Evolutionary conservation across 2,888 invertebrate species (phyloP), one percentile per base, ranked within the genome.

Genomic region (Perizoma flavofasciatum): DNA sequence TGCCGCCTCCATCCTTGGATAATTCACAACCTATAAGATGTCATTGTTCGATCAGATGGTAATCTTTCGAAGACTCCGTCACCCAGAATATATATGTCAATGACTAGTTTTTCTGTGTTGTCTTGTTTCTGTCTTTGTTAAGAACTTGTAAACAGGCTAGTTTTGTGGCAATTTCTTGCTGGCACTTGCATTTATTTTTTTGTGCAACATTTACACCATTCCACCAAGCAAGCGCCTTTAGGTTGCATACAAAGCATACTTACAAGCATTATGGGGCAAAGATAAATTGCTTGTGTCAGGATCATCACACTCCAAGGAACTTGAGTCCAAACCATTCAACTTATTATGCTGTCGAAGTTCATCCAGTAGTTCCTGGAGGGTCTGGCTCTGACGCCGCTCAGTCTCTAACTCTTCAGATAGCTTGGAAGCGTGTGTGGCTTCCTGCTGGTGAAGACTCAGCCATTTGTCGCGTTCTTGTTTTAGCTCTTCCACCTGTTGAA

Each of bases 241-340:
- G 22, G 22, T 22, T 22, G 3, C 22, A 22, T 22, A 22, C 37
- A 37, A 37, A 37, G 7, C 6, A 37, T 7, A 44, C 89, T 83
- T 72, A 91, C 91, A 89, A 5, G 78, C 57, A 72, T 89, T 89
- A 53, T 85, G 84, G 10, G 70, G 79, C 37, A 85, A 56, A 0
- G 86, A 86, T 1, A 78, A 82, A 5, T 82, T 67, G 61, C 88
- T 90, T 0, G 83, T 68, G 66, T 91, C 86, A 8, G 81, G 79
- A 55, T 92, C 89, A 59, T 92, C 92, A 60, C 90, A 89, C 70
- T 91, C 92, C 1, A 91, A 64, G 49, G 78, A 78, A 65, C 89
- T 91, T 9, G 81, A 66, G 58, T 90, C 87, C 0, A 89, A 57
- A 4, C 78, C 68, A 54, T 89, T 89, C 5, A 82, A 75, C 6